These are phyloP conservation scores for Coenonympha arcania DNA, from an alignment of 2,888 invertebrate species.

Conservation along the genomic window DNA sequence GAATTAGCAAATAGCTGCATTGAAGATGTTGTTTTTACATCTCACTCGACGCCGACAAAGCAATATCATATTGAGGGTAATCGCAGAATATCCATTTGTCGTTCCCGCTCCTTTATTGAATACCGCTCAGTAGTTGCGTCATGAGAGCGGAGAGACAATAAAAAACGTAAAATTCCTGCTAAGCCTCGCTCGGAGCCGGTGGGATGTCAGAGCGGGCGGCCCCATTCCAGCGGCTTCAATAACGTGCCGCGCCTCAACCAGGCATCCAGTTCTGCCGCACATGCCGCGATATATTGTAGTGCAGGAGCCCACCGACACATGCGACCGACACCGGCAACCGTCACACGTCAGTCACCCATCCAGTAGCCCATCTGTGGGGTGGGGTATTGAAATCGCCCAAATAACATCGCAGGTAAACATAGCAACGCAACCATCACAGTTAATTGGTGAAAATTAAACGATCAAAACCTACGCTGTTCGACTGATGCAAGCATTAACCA, in stretches of 20 bases:
- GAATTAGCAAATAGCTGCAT: no score
- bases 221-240: conserved; percentile 5
- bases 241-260: not conserved
- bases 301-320: not conserved
- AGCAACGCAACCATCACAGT: no score
- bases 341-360: no score
- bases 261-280: not conserved
- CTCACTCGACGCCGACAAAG: not conserved
- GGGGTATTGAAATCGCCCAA: no score
- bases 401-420: no score
- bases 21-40: no score
- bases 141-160: not conserved
- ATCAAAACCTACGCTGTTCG: no score
- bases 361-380: no score
- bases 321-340: no score
- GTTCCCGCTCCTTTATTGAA: not conserved
- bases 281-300: not conserved
- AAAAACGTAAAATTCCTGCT: not conserved
- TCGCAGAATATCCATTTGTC: not conserved
- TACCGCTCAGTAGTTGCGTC: not conserved
- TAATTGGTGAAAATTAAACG: no score
- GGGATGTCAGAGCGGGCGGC: no score
- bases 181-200: not conserved
- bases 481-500: no score
- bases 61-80: not conserved